Percentiles rank a stretch among this genome's conserved stretches.
Conservation (phyloP, 2,113 vertebrate genomes). For the Cheilinus undulatus region DNA sequence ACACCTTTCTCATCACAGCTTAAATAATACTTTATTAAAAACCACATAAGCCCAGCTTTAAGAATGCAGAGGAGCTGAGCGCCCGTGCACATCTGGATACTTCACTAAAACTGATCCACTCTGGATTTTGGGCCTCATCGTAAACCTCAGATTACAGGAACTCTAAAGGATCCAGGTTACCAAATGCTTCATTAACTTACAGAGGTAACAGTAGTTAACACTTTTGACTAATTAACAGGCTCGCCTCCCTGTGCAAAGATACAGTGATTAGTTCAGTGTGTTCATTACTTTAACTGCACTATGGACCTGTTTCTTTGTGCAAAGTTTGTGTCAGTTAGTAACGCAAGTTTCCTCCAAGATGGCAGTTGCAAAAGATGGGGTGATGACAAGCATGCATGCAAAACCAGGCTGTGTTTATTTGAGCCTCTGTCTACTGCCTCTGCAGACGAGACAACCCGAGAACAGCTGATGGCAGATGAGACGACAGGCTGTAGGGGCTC, state of each 20-base stretch:
- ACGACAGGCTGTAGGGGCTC: conserved; percentile 7
- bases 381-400: conserved; percentile 55
- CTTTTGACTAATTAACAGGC: conserved; percentile 34
- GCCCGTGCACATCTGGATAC: conserved; percentile 38
- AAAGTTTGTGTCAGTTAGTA: conserved; percentile 2
- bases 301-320: neutral
- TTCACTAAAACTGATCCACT: conserved; percentile 36
- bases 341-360: neutral
- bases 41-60: neutral
- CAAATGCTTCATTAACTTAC: conserved; percentile 49
- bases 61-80: conserved; percentile 1
- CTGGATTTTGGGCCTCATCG: conserved; percentile 46
- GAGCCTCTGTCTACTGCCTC: conserved; percentile 23
- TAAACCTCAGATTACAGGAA: conserved; percentile 55
- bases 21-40: neutral
- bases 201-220: conserved; percentile 49
- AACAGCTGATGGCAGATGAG: conserved; percentile 65
- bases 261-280: conserved; percentile 39
- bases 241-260: conserved; percentile 10
- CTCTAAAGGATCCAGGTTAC: conserved; percentile 42
- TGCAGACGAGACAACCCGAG: conserved; percentile 35
- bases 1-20: too few species aligned
- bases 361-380: conserved; percentile 37
- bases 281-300: neutral
- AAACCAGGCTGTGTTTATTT: conserved; percentile 55